Base-by-base conservation (phyloP, 2,797 vertebrate genomes). In the Numenius phaeopus region DNA sequence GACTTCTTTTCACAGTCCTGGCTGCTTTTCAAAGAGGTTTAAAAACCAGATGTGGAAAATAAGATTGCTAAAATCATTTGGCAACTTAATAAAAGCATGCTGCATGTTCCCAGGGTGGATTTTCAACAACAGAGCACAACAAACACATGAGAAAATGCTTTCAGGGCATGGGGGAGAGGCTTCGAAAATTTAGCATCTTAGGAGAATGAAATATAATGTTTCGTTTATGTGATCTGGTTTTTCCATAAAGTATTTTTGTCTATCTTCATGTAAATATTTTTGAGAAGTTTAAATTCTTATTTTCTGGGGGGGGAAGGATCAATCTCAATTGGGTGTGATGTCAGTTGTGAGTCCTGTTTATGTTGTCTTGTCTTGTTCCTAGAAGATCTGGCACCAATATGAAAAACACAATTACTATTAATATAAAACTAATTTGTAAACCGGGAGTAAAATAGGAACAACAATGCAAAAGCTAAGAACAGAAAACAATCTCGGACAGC, bases 1-100 rank as follows among this genome's bases (percentile, higher is more conserved):
- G 37, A 87, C 79, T 97, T 94, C 94, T 94, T 86, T 96, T 79
- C 81, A 86, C 66, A 95, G 86, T 62, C 50, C n/a, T 72, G 84
- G 57, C 46, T 94, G 87, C 77, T 96, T 70, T 97, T 96, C 93
- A 97, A 96, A 96, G 37, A 90, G 65, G 84, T 87, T 97, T 88
- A 61, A 98, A 97, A 96, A 96, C 20, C 87, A 94, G 94, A 97
- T 97, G 95, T 94, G 92, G 92, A 94, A 97, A 96, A 80, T 32
- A 89, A 92, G 91, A 89, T 90, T 91, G 69, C 83, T 91, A 67
- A 97, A 97, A 83, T 91, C 84, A 92, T 91, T 91, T 95, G 94
- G 94, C 94, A 95, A 90, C 66, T 94, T 94, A 95, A 95, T 96
- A 96, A 95, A 96, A 70, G 70, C 87, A 69, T 86, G 86, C 94